These are phyloP conservation scores for Thunnus thynnus DNA, from an alignment of 2,113 vertebrate species.

Conservation along the genomic window DNA sequence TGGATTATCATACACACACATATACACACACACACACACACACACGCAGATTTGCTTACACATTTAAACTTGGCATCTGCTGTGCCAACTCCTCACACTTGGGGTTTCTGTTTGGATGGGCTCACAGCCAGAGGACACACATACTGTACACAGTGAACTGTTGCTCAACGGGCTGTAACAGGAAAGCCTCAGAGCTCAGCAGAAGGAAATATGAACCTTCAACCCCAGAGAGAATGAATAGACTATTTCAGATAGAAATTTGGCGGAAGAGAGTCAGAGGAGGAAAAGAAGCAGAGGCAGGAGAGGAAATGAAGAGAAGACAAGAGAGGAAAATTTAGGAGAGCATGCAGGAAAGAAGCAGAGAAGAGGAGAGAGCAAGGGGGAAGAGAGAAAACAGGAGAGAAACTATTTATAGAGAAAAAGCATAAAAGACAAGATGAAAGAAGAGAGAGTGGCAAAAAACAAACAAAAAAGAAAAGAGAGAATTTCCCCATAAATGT, in stretches of 20 bases:
- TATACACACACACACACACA: neutral
- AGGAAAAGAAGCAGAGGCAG: too few species aligned
- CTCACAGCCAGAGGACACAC: constrained; percentile 38
- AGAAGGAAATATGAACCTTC: constrained; percentile 31
- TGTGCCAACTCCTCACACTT: constrained; percentile 45
- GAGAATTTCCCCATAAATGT: neutral
- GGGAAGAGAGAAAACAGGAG: too few species aligned
- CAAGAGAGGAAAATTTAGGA: too few species aligned
- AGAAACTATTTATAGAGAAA: too few species aligned
- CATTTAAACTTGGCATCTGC: constrained; percentile 1
- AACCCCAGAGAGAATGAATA: constrained; percentile 26
- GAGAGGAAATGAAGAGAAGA: neutral
- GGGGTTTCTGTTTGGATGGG: constrained; percentile 43
- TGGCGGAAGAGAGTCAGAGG: neutral
- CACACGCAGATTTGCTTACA: neutral
- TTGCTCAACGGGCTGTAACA: constrained; percentile 51
- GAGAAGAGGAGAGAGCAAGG: neutral
- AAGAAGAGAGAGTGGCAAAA: too few species aligned
- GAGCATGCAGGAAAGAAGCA: too few species aligned
- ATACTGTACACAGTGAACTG: constrained; percentile 18
- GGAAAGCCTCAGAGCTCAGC: constrained; percentile 36
- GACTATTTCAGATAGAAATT: constrained; percentile 2
- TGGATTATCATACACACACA: neutral
- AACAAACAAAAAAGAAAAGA: neutral
- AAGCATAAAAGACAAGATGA: too few species aligned